phyloP scores from a whole-genome alignment of 2,113 vertebrate genomes.

The Zapus hudsonius region DNA sequence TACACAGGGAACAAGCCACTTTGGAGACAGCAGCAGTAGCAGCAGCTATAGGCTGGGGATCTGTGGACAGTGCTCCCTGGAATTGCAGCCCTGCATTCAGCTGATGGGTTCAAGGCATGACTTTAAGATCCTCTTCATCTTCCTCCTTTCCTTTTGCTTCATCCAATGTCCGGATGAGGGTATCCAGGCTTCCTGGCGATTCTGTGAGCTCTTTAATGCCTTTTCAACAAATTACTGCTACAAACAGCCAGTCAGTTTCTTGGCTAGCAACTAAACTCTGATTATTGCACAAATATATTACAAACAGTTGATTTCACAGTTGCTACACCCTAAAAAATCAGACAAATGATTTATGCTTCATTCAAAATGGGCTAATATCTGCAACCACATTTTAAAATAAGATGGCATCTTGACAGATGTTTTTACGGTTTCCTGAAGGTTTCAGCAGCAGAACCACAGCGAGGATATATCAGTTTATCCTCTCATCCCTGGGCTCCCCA shows the following conservation, averaged over 20 bases:
- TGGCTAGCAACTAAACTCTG: neutral
- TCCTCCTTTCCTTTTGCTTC: neutral
- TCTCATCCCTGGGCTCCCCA: neutral
- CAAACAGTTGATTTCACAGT: neutral
- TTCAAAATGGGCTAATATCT: neutral
- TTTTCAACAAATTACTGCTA: neutral
- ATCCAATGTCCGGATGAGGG: neutral
- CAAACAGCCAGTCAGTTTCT: neutral
- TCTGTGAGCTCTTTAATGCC: neutral
- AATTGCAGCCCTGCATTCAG: neutral
- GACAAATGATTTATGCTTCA: neutral
- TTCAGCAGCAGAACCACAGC: neutral
- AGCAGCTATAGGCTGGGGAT: neutral
- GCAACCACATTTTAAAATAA: neutral
- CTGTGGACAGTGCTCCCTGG: neutral
- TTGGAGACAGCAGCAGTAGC: neutral
- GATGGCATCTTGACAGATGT: neutral
- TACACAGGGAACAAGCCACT: neutral
- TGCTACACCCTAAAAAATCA: neutral
- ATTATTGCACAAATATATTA: conserved; percentile 36
- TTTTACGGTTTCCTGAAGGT: neutral
- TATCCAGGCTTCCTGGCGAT: neutral
- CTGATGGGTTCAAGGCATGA: neutral
- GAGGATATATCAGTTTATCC: neutral
- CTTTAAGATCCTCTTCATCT: neutral